These are phyloP conservation scores for Ephestia elutella DNA, from an alignment of 1,140 invertebrate species.

Conservation along the genomic window DNA sequence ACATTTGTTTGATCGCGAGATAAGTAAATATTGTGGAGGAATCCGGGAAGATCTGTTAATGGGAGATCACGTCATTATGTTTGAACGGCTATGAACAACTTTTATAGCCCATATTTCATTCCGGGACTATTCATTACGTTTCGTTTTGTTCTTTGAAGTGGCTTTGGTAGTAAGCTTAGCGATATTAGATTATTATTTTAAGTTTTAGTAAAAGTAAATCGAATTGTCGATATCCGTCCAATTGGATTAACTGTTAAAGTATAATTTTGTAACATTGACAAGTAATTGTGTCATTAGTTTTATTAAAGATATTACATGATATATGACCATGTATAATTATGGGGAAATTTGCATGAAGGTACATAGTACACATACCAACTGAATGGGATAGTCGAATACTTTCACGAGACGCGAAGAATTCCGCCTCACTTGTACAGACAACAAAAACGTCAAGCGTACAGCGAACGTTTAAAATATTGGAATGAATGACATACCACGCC, in stretches of 20 bases:
- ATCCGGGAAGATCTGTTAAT: constrained; percentile 53
- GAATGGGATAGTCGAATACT: constrained; percentile 19
- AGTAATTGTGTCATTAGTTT: too few species aligned
- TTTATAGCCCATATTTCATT: constrained; percentile 4
- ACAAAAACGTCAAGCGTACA: constrained; percentile 58
- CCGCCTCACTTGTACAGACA: constrained; percentile 52
- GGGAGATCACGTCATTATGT: constrained; percentile 29
- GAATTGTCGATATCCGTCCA: too few species aligned
- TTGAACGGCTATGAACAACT: constrained; percentile 1
- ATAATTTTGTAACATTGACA: too few species aligned
- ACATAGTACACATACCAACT: neutral
- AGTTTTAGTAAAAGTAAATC: too few species aligned
- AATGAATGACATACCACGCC: constrained; percentile 72
- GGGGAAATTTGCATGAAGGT: too few species aligned
- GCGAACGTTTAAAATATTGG: constrained; percentile 68
- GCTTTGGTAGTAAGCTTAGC: neutral
- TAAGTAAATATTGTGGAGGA: constrained; percentile 58
- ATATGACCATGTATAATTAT: too few species aligned
- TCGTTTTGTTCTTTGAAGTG: constrained; percentile 5
- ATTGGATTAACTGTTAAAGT: too few species aligned
- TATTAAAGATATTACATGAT: too few species aligned
- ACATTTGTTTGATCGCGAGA: constrained; percentile 57
- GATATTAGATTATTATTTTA: neutral
- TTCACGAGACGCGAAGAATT: constrained; percentile 41
- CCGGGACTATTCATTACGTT: neutral